Conservation (phyloP, 1,140 invertebrate genomes). For the Euwallacea fornicatus region DNA sequence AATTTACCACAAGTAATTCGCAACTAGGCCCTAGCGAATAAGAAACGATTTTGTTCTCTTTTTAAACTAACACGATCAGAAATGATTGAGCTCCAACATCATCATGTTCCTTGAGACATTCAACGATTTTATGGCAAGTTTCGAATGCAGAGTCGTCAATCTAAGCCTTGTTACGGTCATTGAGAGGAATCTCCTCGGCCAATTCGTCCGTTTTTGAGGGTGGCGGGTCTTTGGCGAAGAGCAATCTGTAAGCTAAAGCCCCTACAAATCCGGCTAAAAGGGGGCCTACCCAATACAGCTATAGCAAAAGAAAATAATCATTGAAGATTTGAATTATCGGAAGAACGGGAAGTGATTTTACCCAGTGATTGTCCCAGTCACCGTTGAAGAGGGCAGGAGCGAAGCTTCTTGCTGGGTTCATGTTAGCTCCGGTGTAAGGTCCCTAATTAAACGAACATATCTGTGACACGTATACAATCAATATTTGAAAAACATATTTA, state of each 20-base stretch:
- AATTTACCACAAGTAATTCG: no score
- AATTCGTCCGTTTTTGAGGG: constrained; percentile 30
- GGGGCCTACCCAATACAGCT: constrained; percentile 77
- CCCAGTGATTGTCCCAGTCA: constrained; percentile 72
- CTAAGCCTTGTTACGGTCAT: constrained; percentile 39
- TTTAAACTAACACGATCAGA: no score
- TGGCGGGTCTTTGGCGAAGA: constrained; percentile 43
- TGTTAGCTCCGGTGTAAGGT: constrained; percentile 75
- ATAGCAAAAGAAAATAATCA: constrained; percentile 29
- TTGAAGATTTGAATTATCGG: constrained; percentile 1
- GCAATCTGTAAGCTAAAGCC: constrained; percentile 62
- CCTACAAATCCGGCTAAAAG: constrained; percentile 61
- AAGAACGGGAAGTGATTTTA: constrained; percentile 51
- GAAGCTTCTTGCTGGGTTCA: constrained; percentile 81
- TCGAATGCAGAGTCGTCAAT: neutral
- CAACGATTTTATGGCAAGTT: no score
- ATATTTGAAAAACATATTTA: no score
- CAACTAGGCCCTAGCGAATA: no score
- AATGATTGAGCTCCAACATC: no score
- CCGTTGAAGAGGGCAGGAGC: constrained; percentile 73
- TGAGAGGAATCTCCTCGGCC: constrained; percentile 41
- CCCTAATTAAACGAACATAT: constrained; percentile 54
- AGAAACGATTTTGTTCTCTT: no score
- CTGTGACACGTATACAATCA: no score
- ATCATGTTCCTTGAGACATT: no score